Conservation (phyloP, 2,797 vertebrate species). For the Myoxocephalus aenaeus region DNA sequence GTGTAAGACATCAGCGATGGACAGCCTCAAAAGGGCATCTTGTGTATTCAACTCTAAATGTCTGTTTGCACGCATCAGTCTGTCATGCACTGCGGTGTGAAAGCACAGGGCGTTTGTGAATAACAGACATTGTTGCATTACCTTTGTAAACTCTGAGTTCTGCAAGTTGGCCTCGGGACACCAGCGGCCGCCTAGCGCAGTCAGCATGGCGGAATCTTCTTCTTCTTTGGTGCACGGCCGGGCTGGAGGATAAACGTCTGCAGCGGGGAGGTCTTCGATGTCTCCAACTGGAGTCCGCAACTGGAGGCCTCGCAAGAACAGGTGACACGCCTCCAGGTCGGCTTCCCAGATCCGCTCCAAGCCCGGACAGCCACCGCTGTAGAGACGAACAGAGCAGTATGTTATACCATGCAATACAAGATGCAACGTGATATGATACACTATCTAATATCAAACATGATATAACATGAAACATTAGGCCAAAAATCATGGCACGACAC, state of each 20-base stretch:
- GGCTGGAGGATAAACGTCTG: slow-evolving; percentile 25
- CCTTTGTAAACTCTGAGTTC: slow-evolving; percentile 87
- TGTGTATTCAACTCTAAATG: slow-evolving; percentile 31
- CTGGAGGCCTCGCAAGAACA: slow-evolving; percentile 86
- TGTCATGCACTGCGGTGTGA: not conserved
- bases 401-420: not conserved
- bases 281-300: slow-evolving; percentile 77
- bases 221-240: slow-evolving; percentile 72
- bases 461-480: not conserved
- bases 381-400: slow-evolving; percentile 33
- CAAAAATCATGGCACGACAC: not conserved
- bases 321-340: slow-evolving; percentile 91
- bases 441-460: not conserved
- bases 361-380: slow-evolving; percentile 84
- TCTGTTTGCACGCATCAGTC: slow-evolving; percentile 3
- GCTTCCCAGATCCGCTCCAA: slow-evolving; percentile 91
- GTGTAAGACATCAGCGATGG: slow-evolving; percentile 2
- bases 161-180: slow-evolving; percentile 74
- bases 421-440: not conserved
- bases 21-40: slow-evolving; percentile 35
- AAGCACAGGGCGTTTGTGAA: not conserved
- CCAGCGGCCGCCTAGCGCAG: slow-evolving; percentile 76
- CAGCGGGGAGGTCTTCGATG: slow-evolving; percentile 72
- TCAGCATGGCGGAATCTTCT: slow-evolving; percentile 82
- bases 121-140: slow-evolving; percentile 59